Base-by-base conservation (phyloP, 2,113 vertebrate species). In the Silurus glanis region DNA sequence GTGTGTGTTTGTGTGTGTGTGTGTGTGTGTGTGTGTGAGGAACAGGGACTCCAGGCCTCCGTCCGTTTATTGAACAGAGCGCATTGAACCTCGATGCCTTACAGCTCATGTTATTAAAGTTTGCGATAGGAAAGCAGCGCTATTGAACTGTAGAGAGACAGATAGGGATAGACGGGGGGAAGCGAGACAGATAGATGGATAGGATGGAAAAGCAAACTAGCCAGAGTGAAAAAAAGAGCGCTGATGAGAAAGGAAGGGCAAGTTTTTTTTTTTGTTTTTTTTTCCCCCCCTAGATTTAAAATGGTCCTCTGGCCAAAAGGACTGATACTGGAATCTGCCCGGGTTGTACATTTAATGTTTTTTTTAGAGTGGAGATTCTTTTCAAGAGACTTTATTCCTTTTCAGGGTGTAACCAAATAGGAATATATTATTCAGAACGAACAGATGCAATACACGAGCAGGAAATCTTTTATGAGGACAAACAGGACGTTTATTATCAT, bases 21-120 rank as follows among this genome's bases (percentile, higher is more conserved):
- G 61, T 82, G 1, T 37, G 37, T 37, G 37, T 66, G 53, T 55
- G n/a, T 88, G 75, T 90, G 71, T 85, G 80, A 78, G 58, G 37
- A 86, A 83, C 69, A 64, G 72, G 72, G 74, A 64, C 45, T 53
- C 71, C 75, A 59, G 83, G 59, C 83, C 59, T 80, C 72, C 28
- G 55, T 85, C 86, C 21, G 51, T 87, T 80, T 89, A 87, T 87
- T 88, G 86, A 89, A 45, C 58, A 78, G 61, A 75, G n/a, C 23
- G 53, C 88, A 86, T 84, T 84, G 79, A 85, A 85, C 86, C 84
- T 87, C 82, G 49, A 83, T 87, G 80, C 80, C 82, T 87, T 86
- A 84, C 86, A 71, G 84, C 86, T 69, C 56, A 55, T 81, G 86
- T 84, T 86, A 86, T 86, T 85, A 87, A 85, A 89, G 88, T 86